Percentiles rank a stretch among this genome's conserved stretches.
phyloP scores from a whole-genome alignment of 2,797 vertebrate species.

The Alfaro cultratus region DNA sequence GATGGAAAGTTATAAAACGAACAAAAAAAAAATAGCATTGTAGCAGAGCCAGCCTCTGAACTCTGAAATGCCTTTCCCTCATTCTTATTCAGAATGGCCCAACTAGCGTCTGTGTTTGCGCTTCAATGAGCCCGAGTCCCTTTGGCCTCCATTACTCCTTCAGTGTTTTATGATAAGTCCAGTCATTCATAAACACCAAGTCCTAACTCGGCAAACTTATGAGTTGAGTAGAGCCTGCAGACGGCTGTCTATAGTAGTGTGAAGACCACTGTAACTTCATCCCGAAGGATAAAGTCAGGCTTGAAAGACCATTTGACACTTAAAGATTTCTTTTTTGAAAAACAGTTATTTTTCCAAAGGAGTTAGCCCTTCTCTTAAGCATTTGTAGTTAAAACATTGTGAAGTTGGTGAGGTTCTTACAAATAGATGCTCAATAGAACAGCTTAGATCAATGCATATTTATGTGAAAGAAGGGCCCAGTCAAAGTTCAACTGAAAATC shows the following conservation, averaged over 20 bases:
- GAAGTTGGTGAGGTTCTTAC: neutral
- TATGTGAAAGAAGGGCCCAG: neutral
- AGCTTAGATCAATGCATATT: neutral
- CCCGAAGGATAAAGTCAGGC: neutral
- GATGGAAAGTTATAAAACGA: constrained; percentile 33
- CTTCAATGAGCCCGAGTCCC: constrained; percentile 70
- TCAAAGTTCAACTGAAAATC: neutral
- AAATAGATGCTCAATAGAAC: neutral
- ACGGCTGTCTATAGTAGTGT: neutral
- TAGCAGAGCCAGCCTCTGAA: constrained; percentile 16
- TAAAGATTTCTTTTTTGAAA: neutral
- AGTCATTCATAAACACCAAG: constrained; percentile 34
- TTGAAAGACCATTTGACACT: constrained; percentile 13
- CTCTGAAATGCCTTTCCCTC: constrained; percentile 25
- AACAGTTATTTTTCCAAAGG: neutral
- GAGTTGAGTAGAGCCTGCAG: constrained; percentile 68
- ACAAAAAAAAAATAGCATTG: neutral
- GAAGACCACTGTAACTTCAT: constrained; percentile 2
- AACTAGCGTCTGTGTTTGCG: constrained; percentile 59
- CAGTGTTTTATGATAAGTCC: constrained; percentile 51
- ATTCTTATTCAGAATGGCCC: constrained; percentile 37
- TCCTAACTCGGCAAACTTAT: constrained; percentile 31
- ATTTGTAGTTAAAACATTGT: neutral
- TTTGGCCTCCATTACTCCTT: constrained; percentile 62
- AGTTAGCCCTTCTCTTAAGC: neutral